phyloP scores from a whole-genome alignment of 2,113 vertebrate species.

The Xiphophorus hellerii region DNA sequence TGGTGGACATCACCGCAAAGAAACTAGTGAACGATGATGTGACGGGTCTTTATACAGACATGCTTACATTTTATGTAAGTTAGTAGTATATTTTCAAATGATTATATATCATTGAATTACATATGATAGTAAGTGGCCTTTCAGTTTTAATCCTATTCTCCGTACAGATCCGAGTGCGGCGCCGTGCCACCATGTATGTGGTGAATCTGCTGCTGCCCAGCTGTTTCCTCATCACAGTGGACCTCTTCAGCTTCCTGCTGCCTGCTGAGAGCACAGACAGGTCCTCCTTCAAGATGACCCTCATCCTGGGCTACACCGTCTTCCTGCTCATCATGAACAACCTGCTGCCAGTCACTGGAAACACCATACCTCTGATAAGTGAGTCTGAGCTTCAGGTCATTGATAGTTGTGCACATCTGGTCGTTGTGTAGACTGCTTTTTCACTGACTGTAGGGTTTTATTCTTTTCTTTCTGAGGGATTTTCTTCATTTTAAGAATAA shows the following conservation, averaged over 20 bases:
- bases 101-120: background rate
- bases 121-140: no score
- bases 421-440: no score
- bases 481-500: no score
- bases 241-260: constrained; percentile 83
- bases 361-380: constrained; percentile 77
- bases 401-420: no score
- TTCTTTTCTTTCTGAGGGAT: no score
- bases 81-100: background rate
- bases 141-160: background rate
- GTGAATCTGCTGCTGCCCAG: constrained; percentile 83
- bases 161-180: constrained; percentile 65
- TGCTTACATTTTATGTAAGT: constrained; percentile 60
- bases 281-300: constrained; percentile 82
- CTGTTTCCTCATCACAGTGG: constrained; percentile 78
- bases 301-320: constrained; percentile 83
- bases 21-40: background rate
- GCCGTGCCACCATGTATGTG: constrained; percentile 75
- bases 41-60: constrained; percentile 3
- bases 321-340: constrained; percentile 85
- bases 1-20: constrained; percentile 60
- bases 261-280: constrained; percentile 74
- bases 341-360: constrained; percentile 77
- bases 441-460: no score
- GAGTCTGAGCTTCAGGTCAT: constrained; percentile 4